phyloP scores from a whole-genome alignment of 2,797 vertebrate genomes.

The Rhinella marina region DNA sequence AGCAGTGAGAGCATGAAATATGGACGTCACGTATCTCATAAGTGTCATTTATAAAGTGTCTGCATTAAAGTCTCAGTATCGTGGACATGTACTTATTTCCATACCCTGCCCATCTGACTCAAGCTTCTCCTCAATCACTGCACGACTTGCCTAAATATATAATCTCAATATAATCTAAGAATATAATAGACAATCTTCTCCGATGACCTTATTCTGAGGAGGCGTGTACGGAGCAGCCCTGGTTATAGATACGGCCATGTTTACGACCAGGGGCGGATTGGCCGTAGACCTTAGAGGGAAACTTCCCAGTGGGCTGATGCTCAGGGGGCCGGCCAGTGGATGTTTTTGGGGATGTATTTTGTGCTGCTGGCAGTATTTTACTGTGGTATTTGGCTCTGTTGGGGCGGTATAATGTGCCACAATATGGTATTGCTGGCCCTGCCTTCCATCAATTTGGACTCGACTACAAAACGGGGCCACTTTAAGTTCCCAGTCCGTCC shows the following conservation, averaged over 20 bases:
- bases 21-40: background rate
- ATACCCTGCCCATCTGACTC: background rate
- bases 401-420: too few relatives aligned
- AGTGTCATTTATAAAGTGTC: background rate
- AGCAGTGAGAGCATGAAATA: background rate
- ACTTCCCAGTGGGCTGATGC: too few relatives aligned
- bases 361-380: too few relatives aligned
- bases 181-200: background rate
- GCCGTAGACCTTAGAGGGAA: too few relatives aligned
- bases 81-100: background rate
- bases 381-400: too few relatives aligned
- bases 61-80: slow-evolving; percentile 33
- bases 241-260: background rate
- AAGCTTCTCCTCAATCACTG: background rate
- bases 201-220: background rate
- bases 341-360: too few relatives aligned
- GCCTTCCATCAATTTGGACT: too few relatives aligned
- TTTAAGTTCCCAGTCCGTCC: too few relatives aligned
- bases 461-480: too few relatives aligned
- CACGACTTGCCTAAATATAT: background rate
- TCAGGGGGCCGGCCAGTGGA: too few relatives aligned
- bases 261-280: too few relatives aligned
- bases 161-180: background rate
- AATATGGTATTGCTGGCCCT: too few relatives aligned
- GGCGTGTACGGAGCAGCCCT: background rate